Evolutionary conservation across 2,113 vertebrate genomes (phyloP).

Genomic region (Cardinalis cardinalis): DNA sequence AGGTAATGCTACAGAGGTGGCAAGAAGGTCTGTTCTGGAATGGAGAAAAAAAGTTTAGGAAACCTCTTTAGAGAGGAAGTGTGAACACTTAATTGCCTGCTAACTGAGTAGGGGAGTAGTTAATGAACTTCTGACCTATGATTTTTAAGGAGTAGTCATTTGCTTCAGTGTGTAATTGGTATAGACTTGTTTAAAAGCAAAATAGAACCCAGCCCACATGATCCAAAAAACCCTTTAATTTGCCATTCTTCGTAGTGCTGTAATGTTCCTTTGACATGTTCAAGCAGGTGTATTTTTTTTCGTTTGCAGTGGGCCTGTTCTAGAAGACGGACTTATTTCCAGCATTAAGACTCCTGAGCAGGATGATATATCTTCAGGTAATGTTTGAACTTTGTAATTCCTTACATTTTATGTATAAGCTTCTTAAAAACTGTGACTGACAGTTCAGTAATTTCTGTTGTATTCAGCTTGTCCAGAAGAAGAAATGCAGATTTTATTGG

Average conservation of each 20-base stretch:
- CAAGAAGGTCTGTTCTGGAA: not conserved
- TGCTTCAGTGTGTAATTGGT: not conserved
- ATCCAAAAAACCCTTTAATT: not conserved
- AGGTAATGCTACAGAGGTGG: not conserved
- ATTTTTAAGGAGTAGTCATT: not conserved
- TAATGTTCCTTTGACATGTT: not conserved
- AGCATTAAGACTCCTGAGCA: not conserved
- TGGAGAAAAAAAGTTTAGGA: not conserved
- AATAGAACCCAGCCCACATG: accelerated
- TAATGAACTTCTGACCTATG: not conserved
- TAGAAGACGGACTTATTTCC: not conserved
- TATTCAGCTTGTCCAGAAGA: not conserved
- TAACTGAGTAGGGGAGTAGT: not conserved
- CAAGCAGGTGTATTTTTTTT: not conserved
- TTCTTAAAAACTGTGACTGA: not conserved
- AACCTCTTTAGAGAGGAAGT: not conserved
- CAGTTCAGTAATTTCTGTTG: not conserved
- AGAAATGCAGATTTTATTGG: not conserved
- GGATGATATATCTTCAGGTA: constrained; percentile 22
- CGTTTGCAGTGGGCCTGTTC: constrained; percentile 11
- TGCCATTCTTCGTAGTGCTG: not conserved
- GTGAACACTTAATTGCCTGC: not conserved
- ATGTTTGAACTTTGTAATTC: not conserved
- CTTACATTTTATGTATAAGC: not conserved
- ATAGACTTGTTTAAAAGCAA: not conserved